These are phyloP conservation scores for Polymixis lichenea DNA, from an alignment of 2,888 invertebrate genomes.

Conservation along the genomic window DNA sequence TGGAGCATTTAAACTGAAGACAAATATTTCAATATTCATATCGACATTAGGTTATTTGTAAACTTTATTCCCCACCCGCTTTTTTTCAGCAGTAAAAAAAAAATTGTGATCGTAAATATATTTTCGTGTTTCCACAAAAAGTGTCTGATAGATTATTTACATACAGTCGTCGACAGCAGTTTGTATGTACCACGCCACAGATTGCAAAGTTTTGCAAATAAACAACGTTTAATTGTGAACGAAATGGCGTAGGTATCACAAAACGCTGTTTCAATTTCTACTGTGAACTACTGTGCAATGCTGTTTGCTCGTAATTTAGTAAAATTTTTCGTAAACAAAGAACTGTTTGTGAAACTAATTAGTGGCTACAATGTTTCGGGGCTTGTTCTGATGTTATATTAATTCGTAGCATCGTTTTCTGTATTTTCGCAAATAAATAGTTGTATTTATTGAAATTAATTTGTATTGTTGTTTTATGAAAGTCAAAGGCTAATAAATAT, in stretches of 20 bases:
- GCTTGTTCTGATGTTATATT: neutral
- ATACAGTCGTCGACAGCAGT: constrained; percentile 43
- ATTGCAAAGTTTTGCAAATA: constrained; percentile 40
- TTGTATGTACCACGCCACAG: constrained; percentile 43
- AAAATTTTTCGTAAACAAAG: constrained; percentile 13
- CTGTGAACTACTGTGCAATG: constrained; percentile 41
- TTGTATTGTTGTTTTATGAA: constrained; percentile 29
- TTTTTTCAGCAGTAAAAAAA: constrained; percentile 36
- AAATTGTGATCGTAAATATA: constrained; percentile 47
- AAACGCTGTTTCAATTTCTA: constrained; percentile 36
- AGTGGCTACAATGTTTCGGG: neutral
- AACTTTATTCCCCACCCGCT: constrained; percentile 13
- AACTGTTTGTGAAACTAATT: constrained; percentile 16
- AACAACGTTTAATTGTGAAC: no score
- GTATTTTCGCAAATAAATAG: constrained; percentile 28
- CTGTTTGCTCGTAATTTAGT: constrained; percentile 17
- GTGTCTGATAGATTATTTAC: constrained; percentile 45
- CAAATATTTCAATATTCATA: constrained; percentile 11
- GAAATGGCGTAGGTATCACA: constrained; percentile 30
- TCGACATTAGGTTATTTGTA: constrained; percentile 14
- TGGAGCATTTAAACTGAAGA: constrained; percentile 3
- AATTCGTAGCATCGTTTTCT: constrained; percentile 17
- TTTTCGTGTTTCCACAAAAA: constrained; percentile 53
- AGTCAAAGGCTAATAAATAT: constrained; percentile 48
- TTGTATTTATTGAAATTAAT: constrained; percentile 36